Conservation (phyloP, 2,113 vertebrate species). For the Seriola rivoliana region DNA sequence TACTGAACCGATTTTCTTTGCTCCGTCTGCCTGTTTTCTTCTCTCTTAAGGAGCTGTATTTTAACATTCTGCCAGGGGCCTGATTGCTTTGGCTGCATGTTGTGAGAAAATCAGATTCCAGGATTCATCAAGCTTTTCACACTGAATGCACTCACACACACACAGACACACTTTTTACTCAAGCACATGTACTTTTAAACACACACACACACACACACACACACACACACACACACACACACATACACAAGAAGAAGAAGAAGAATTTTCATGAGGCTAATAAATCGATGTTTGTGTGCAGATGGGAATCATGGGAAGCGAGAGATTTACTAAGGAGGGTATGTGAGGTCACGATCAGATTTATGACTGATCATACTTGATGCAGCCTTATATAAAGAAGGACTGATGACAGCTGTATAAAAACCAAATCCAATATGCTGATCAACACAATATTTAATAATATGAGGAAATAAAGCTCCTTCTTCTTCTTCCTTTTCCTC, state of each 20-base stretch:
- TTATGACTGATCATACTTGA: neutral
- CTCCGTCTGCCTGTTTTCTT: constrained; percentile 46
- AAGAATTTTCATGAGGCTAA: constrained; percentile 52
- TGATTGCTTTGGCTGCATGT: constrained; percentile 69
- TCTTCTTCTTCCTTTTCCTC: neutral
- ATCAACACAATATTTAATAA: neutral
- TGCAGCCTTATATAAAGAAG: neutral
- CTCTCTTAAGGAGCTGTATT: constrained; percentile 43
- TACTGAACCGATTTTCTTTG: constrained; percentile 49
- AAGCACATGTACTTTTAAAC: neutral
- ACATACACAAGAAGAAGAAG: neutral
- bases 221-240: constrained; percentile 1
- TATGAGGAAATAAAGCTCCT: neutral
- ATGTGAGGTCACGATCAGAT: constrained; percentile 38
- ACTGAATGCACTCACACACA: constrained; percentile 14
- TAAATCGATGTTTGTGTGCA: constrained; percentile 43
- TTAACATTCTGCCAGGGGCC: constrained; percentile 54
- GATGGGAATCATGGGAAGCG: constrained; percentile 50
- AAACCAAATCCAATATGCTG: neutral
- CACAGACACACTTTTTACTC: constrained; percentile 13
- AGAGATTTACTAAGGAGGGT: constrained; percentile 17
- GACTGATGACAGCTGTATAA: constrained; percentile 1
- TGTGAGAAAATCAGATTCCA: constrained; percentile 59
- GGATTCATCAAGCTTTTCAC: constrained; percentile 52
- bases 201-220: neutral